Evolutionary conservation across 2,888 invertebrate genomes (phyloP).

Genomic region (Drosophila cognata): DNA sequence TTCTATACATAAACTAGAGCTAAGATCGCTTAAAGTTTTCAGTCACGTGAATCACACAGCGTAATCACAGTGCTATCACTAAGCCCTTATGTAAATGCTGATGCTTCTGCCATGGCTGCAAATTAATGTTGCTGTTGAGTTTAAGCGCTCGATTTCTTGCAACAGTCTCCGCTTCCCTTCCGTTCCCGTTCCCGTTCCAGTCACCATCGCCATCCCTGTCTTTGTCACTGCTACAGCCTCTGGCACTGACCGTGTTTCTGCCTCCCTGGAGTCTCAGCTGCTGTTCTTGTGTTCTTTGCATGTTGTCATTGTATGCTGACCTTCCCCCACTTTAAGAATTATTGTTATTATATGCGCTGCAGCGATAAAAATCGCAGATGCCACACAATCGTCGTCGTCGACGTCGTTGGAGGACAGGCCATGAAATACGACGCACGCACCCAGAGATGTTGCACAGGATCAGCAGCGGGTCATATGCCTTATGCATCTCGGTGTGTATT

Average conservation of each 20-base stretch:
- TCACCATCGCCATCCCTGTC: background rate
- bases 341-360: slow-evolving; percentile 83
- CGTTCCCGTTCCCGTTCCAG: slow-evolving; percentile 4
- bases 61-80: slow-evolving; percentile 45
- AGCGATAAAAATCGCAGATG: slow-evolving; percentile 81
- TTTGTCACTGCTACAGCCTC: slow-evolving; percentile 21
- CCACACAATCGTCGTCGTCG: slow-evolving; percentile 73
- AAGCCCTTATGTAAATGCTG: slow-evolving; percentile 69
- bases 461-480: slow-evolving; percentile 58
- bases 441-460: slow-evolving; percentile 50
- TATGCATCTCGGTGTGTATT: slow-evolving; percentile 53
- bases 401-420: slow-evolving; percentile 72
- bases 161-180: slow-evolving; percentile 9
- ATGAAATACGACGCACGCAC: slow-evolving; percentile 78
- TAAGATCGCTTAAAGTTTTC: background rate
- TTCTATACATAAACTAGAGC: background rate
- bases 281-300: slow-evolving; percentile 73
- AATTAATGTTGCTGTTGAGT: slow-evolving; percentile 83
- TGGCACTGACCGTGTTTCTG: slow-evolving; percentile 35
- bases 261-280: slow-evolving; percentile 69
- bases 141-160: slow-evolving; percentile 71
- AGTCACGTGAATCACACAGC: slow-evolving; percentile 3
- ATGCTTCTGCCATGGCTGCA: slow-evolving; percentile 62
- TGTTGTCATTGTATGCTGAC: slow-evolving; percentile 70
- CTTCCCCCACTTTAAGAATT: slow-evolving; percentile 84